Base-by-base conservation (phyloP, 2,113 vertebrate species). In the Brachypteracias leptosomus region DNA sequence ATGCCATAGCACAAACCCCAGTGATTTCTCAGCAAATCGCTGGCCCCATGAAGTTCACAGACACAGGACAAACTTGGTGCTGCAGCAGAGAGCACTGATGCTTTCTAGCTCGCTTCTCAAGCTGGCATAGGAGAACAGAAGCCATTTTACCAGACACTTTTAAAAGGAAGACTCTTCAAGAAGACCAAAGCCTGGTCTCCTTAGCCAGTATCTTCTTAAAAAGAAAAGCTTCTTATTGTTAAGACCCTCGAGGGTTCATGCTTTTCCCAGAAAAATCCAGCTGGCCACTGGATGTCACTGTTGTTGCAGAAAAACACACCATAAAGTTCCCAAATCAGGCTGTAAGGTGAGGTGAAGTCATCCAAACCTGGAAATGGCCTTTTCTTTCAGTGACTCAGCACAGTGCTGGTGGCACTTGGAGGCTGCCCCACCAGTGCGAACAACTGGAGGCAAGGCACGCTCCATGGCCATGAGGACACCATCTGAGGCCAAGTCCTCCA, bases 201-300 rank as follows among this genome's bases (percentile, higher is more conserved):
- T 26, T 46, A 42, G 28, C 31, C 36, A 52, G 28, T 46, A 76
- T 16, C 21, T 33, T 55, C 59, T 14, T 6, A 54, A 24, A 61
- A 12, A 25, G 6, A 84, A 86, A 77, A 83, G 7, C 16, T 51
- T 90, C 21, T 6, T 28, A 16, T 24, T 44, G 17, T 42, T 81
- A 65, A 47, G 36, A 70, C 10, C 0, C 1, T 15, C 3, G 5
- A 22, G 2, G 4, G 11, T 25, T 85, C 2, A 0, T 4, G 24
- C 20, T 85, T 73, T 82, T 59, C 58, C 36, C 55, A 84, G 65
- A 54, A 89, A 95, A 90, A 78, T 31, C 15, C 57, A 76, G 22
- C 57, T 73, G 90, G 54, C 96, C 96, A 92, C 96, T 94, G 93
- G 95, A 87, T 96, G 96, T 97, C 96, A 95, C 86, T 96, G 95